Evolutionary conservation across 2,113 vertebrate species (phyloP).

Genomic region (Aramus guarauna): DNA sequence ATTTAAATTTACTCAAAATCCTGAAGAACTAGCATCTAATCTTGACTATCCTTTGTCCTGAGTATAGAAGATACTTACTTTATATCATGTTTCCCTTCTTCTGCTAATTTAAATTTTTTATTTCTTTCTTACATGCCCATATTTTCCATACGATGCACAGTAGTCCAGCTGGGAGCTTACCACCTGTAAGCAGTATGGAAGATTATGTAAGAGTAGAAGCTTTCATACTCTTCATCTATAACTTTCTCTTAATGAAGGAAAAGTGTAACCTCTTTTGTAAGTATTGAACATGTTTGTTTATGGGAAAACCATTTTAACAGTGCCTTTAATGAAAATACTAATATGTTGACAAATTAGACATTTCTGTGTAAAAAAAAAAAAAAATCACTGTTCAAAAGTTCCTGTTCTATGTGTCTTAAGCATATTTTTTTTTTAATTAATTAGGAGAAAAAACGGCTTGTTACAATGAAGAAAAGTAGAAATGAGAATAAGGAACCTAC

Average conservation of each 20-base stretch:
- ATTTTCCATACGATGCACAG: background rate
- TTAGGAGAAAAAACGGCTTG: background rate
- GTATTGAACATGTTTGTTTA: background rate
- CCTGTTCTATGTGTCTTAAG: background rate
- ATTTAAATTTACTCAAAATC: background rate
- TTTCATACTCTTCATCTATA: background rate
- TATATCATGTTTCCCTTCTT: background rate
- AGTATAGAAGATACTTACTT: background rate
- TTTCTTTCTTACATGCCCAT: rapidly evolving
- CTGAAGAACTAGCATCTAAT: background rate
- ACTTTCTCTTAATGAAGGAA: background rate
- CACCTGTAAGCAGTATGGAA: background rate
- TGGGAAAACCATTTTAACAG: background rate
- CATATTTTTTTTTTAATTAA: background rate
- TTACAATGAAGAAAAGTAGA: background rate
- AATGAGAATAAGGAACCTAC: background rate
- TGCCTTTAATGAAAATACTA: background rate
- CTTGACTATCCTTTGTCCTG: background rate
- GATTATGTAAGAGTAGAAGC: background rate
- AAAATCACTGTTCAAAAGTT: background rate
- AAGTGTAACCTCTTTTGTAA: background rate
- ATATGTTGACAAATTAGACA: background rate
- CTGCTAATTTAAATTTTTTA: background rate
- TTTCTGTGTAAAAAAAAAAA: background rate
- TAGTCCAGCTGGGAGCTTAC: background rate